Conservation (phyloP, 2,888 invertebrate species). For the Tetranychus truncatus region DNA sequence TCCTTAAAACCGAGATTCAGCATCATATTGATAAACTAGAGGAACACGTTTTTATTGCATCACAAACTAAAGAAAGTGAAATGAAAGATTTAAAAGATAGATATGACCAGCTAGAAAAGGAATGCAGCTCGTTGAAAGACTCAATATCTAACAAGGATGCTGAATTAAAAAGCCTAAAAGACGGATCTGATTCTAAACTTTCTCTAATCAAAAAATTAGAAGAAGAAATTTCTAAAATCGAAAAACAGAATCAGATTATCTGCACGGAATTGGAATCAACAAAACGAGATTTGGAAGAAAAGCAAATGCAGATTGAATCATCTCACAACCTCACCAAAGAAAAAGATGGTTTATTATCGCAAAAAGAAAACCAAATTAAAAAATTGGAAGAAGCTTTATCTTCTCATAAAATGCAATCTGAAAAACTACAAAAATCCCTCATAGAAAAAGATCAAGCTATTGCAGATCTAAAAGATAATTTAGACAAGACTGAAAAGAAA, state of each 20-base stretch:
- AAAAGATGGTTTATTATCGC: background rate
- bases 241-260: background rate
- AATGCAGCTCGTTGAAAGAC: background rate
- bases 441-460: conserved; percentile 9
- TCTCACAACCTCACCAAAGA: background rate
- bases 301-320: background rate
- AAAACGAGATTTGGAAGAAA: background rate
- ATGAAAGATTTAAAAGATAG: background rate
- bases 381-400: conserved; percentile 12
- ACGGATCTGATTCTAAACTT: background rate
- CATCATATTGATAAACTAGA: background rate
- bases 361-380: conserved; percentile 9
- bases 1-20: background rate
- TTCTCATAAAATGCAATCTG: background rate
- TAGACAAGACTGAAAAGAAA: conserved; percentile 1
- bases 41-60: background rate
- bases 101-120: background rate
- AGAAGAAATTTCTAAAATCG: background rate
- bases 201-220: background rate
- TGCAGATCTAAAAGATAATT: background rate
- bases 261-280: background rate
- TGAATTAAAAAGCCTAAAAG: background rate
- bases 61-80: background rate
- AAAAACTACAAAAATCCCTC: conserved; percentile 14
- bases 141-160: background rate